These are phyloP conservation scores for Drymodes brunneopygia DNA, from an alignment of 2,113 vertebrate species.

Conservation along the genomic window DNA sequence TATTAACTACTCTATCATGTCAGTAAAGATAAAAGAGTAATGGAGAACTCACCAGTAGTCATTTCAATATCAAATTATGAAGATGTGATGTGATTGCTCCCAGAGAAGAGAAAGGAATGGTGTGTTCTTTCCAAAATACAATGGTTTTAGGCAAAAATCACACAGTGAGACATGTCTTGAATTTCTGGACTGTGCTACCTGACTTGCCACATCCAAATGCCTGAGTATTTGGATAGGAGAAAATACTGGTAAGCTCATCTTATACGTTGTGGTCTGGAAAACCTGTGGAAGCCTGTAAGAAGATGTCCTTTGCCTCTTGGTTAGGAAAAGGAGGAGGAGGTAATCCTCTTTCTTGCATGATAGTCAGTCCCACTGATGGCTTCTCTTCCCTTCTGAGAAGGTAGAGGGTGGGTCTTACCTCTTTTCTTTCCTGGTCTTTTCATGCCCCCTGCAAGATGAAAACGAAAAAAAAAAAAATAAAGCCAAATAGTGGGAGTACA, in stretches of 20 bases:
- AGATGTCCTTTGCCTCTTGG: neutral
- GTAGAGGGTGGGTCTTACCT: rapidly evolving
- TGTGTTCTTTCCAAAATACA: neutral
- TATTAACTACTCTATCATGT: neutral
- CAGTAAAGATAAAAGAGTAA: neutral
- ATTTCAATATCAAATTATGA: neutral
- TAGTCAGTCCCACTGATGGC: neutral
- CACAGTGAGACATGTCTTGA: neutral
- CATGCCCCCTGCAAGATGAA: rapidly evolving
- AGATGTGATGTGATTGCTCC: neutral
- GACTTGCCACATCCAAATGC: neutral
- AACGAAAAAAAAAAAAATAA: neutral
- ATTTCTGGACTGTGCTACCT: neutral
- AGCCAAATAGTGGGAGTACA: neutral
- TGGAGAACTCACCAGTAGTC: neutral
- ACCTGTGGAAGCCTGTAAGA: neutral
- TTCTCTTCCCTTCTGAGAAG: neutral
- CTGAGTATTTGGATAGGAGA: neutral
- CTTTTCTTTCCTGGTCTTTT: neutral
- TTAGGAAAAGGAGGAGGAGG: neutral
- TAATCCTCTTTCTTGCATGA: neutral
- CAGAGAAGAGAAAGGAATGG: neutral
- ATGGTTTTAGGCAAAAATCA: neutral
- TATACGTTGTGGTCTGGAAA: neutral
- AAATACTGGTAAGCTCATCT: neutral